A percentile compares a stretch with the other conserved stretches of the same genome.
Evolutionary conservation across 1,140 invertebrate species (phyloP).

Genomic region (Whitmania pigra): DNA sequence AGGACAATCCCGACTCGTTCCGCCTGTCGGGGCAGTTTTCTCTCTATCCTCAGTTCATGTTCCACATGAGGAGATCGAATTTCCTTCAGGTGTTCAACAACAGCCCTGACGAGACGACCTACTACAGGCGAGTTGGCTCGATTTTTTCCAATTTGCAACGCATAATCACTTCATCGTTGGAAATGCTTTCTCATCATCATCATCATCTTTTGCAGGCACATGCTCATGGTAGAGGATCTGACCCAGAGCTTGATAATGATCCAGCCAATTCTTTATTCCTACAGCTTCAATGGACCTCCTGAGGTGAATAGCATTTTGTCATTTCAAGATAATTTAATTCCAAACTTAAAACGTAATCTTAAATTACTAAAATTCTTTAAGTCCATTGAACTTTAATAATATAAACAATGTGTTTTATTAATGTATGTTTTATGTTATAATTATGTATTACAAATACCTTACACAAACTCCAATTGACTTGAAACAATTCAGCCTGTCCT

Average conservation of each 20-base stretch:
- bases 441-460: too few species aligned
- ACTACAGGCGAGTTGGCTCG: constrained; percentile 62
- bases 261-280: constrained; percentile 94
- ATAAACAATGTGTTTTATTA: too few species aligned
- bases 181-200: constrained; percentile 17
- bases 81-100: constrained; percentile 99
- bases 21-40: constrained; percentile 89
- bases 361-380: too few species aligned
- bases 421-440: too few species aligned
- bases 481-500: constrained; percentile 63
- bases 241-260: constrained; percentile 98
- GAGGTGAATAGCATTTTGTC: constrained; percentile 42
- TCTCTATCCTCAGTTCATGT: constrained; percentile 99
- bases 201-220: constrained; percentile 76
- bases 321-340: background rate
- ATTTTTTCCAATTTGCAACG: constrained; percentile 12
- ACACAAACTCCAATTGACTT: too few species aligned
- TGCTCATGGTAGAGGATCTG: constrained; percentile 86
- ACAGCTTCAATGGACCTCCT: constrained; percentile 91
- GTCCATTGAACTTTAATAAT: too few species aligned
- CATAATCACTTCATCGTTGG: too few species aligned
- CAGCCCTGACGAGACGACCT: constrained; percentile 98
- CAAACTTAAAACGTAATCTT: too few species aligned
- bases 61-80: constrained; percentile 90
- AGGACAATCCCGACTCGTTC: constrained; percentile 93